Percentiles rank a stretch among this genome's conserved stretches.
These are phyloP conservation scores for Dascyllus trimaculatus DNA, from an alignment of 2,113 vertebrate species.

Conservation along the genomic window DNA sequence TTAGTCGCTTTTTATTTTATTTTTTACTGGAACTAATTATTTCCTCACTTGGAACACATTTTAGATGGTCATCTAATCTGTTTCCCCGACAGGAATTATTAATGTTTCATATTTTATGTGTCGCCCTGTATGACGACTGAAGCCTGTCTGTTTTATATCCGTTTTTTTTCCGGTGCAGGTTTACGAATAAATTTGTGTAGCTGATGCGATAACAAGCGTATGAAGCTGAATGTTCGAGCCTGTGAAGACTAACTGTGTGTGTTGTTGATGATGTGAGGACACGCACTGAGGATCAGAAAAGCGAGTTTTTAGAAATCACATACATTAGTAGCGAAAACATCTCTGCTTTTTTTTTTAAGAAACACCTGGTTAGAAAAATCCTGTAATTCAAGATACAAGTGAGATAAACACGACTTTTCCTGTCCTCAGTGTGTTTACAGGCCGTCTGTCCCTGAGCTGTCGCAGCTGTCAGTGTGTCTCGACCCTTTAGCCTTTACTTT, in stretches of 20 bases:
- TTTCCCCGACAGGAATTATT: neutral
- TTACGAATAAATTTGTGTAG: conserved; percentile 39
- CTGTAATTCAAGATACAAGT: neutral
- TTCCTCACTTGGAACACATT: neutral
- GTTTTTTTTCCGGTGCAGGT: conserved; percentile 22
- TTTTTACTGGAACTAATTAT: conserved; percentile 18
- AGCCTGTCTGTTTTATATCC: conserved; percentile 8
- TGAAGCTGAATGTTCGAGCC: conserved; percentile 71
- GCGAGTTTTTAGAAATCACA: neutral
- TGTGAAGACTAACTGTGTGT: conserved; percentile 18
- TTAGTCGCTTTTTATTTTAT: conserved; percentile 25
- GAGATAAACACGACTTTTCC: neutral
- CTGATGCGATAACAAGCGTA: conserved; percentile 72
- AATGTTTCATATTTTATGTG: conserved; percentile 18
- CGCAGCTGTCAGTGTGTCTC: conserved; percentile 32
- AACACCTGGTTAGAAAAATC: neutral
- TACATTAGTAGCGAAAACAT: neutral
- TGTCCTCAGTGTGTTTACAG: conserved; percentile 4
- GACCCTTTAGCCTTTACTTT: conserved; percentile 21
- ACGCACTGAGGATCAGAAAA: neutral
- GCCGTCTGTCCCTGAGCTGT: conserved; percentile 3
- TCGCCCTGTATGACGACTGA: conserved; percentile 33
- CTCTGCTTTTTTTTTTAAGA: neutral
- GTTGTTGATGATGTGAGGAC: neutral
- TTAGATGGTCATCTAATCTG: neutral